Percentiles rank a stretch among this genome's conserved stretches.
phyloP scores from a whole-genome alignment of 2,797 vertebrate genomes.

The Sphenopsis melanotis region DNA sequence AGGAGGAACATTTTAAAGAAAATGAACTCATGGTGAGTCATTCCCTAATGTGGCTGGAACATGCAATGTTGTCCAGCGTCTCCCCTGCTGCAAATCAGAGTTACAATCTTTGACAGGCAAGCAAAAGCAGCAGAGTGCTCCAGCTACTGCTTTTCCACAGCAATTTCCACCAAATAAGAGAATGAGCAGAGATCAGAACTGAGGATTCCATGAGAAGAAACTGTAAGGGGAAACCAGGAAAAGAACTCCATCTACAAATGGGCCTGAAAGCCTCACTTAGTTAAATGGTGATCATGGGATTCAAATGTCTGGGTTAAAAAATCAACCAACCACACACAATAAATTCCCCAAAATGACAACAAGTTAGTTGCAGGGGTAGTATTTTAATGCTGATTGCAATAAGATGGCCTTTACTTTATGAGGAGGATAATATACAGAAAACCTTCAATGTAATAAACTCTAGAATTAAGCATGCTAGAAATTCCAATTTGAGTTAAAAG shows the following conservation, averaged over 20 bases:
- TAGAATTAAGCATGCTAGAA: background rate
- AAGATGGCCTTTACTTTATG: background rate
- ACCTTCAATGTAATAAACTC: background rate
- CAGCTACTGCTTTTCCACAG: background rate
- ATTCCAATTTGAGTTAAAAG: background rate
- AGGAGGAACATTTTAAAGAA: background rate
- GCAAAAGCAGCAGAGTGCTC: background rate
- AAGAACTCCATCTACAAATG: background rate
- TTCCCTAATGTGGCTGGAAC: background rate
- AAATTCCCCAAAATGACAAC: background rate
- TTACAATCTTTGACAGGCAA: background rate
- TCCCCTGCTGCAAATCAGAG: background rate
- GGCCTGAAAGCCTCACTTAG: background rate
- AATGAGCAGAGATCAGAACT: background rate
- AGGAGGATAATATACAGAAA: background rate
- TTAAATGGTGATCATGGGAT: background rate
- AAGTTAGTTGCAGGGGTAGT: background rate
- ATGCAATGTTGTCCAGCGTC: accelerated
- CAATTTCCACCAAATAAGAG: background rate
- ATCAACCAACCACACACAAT: background rate
- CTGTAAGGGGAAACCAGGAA: background rate
- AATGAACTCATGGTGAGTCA: background rate
- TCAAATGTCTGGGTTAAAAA: background rate
- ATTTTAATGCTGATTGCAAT: background rate
- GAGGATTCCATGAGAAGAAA: background rate